Base-by-base conservation (phyloP, 2,888 invertebrate genomes). In the Crematogaster levior region DNA sequence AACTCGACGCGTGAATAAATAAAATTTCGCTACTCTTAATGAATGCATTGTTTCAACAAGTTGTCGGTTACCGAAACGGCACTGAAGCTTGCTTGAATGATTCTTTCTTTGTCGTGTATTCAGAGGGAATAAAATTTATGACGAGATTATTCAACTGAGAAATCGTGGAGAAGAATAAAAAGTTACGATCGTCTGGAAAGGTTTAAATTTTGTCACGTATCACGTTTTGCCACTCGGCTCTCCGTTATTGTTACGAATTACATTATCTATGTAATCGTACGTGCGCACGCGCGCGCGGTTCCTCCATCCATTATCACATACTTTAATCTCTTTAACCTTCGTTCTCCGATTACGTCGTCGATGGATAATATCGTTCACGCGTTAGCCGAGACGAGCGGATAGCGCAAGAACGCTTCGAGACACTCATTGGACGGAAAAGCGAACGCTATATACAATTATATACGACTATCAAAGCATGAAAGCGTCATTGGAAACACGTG, bases 401-500 rank as follows among this genome's bases (percentile, higher is more conserved):
- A 65, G n/a, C 63, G 51, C 30, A n/a, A 34, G 37, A 75, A 75
- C 40, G 75, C 65, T 77, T 66, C 30, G 75, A 77, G 66, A 66
- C 75, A 58, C 75, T 27, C 65, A 27, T 65, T 65, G 74, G 5
- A 61, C 34, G 61, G 37, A 51, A 65, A 63, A 37, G 75, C 51
- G 51, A 37, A 21, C 48, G 15, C 24, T 61, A 48, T 73, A 30
- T 43, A 74, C 48, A 63, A 40, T 75, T 63, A 63, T 9, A 15
- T 37, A 37, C 9, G 3, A 4, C 15, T 51, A 63, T 63, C 51
- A 3, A 75, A 51, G 37, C 37, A 15, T 18, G 43, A 56, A 77
- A 43, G 30, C 18, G n/a, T n/a, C 51, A 40, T 40, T n/a, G 51
- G 15, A n/a, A 66, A 58, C 40, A 30, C 21, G 18, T 56, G 43